Base-by-base conservation (phyloP, 1,140 invertebrate genomes). In the Tetranychus cinnabarinus region DNA sequence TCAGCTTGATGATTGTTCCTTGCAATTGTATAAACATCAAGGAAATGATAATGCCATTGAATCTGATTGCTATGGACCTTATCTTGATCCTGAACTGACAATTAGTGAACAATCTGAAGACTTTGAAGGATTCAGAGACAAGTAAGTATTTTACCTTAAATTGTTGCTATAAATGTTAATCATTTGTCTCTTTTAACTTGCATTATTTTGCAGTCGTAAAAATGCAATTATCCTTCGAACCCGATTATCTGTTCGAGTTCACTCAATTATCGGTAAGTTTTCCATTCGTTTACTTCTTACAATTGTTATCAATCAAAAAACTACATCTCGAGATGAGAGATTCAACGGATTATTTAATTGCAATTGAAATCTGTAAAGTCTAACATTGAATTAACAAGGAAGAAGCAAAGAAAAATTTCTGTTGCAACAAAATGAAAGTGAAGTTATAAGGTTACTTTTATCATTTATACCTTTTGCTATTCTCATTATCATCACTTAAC, bases 201-300 rank as follows among this genome's bases (percentile, higher is more conserved):
- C 0, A 42, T 6, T 10, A 42, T 6, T 62, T 65, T 59, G 8
- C 81, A 97, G 92, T 73, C 85, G 89, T 69, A 96, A 96, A 75
- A 95, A 95, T 77, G 88, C 91, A 55, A 82, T 97, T 71, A 85
- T 98, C 66, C 79, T 97, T 64, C 80, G 93, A 68, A 97, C 92
- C 45, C 91, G 97, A 73, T 79, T 97, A 33, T 90, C 91, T 56
- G 88, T 97, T 42, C 79, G 92, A 69, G 93, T 97, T 50, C 89
- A 97, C 75, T 86, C 88, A 61, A 96, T 97, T 68, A 96, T 97
- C 72, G 93, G 93, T 97, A 78, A 87, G 85, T 78, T 5, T 15
- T 23, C n/a, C 23, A 23, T 23, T 23, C 23, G 10, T 42, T 42
- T 5, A 42, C 39, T 6, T 6, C 10, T 42, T 6, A 42, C 39